A percentile compares a stretch with the other conserved stretches of the same genome.
Evolutionary conservation across 2,113 vertebrate genomes (phyloP).

Genomic region (Fregata magnificens): DNA sequence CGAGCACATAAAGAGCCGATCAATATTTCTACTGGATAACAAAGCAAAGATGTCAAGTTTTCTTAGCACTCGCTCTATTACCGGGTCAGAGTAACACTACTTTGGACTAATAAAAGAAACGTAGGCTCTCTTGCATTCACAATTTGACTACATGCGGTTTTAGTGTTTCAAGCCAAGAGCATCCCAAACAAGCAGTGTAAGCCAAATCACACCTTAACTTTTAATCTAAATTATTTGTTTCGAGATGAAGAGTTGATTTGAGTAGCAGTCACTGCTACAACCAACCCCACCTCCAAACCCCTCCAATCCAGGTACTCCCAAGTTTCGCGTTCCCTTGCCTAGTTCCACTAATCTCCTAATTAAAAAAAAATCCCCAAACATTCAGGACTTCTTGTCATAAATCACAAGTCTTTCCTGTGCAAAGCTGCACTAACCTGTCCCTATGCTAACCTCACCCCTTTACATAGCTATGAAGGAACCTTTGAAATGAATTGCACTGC

Average conservation of each 20-base stretch:
- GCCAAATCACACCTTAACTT: background rate
- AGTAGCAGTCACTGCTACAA: background rate
- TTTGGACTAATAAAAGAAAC: background rate
- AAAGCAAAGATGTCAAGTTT: background rate
- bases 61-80: background rate
- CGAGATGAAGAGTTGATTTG: background rate
- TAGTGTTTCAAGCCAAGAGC: background rate
- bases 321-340: background rate
- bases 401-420: background rate
- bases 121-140: background rate
- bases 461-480: accelerated
- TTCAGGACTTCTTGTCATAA: background rate
- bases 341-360: background rate
- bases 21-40: background rate
- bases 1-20: accelerated
- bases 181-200: background rate
- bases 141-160: background rate
- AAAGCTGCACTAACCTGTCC: background rate
- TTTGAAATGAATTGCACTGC: background rate
- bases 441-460: background rate
- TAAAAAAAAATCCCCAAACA: background rate
- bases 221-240: background rate
- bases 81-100: background rate
- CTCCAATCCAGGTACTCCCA: background rate
- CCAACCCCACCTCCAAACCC: background rate